Conservation (phyloP, 2,888 invertebrate species). For the Panorpa germanica region DNA sequence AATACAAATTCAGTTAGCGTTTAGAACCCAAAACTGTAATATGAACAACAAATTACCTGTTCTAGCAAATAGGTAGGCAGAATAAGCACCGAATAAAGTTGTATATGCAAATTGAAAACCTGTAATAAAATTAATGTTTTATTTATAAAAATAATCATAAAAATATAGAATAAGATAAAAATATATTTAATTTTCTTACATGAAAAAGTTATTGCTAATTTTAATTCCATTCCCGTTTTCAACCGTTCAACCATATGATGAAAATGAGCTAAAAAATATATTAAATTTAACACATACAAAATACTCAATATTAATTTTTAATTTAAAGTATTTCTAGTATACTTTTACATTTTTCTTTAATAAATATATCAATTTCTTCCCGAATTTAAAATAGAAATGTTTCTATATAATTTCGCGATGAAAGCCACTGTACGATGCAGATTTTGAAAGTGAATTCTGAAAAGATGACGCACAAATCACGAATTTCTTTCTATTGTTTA, state of each 20-base stretch:
- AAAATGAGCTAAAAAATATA: conserved; percentile 54
- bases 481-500: too few relatives aligned
- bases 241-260: conserved; percentile 77
- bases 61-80: conserved; percentile 75
- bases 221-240: conserved; percentile 46
- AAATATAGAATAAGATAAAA: conserved; percentile 15
- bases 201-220: conserved; percentile 49
- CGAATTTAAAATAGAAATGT: too few relatives aligned
- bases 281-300: conserved; percentile 7
- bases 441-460: too few relatives aligned
- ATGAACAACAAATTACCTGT: conserved; percentile 37
- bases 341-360: too few relatives aligned
- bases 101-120: conserved; percentile 84
- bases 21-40: conserved; percentile 2
- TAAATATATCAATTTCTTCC: too few relatives aligned
- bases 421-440: too few relatives aligned
- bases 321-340: too few relatives aligned
- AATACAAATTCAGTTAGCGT: neutral
- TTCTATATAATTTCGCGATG: too few relatives aligned
- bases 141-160: conserved; percentile 12
- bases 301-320: conserved; percentile 4
- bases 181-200: conserved; percentile 30
- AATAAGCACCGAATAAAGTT: conserved; percentile 84
- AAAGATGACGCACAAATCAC: too few relatives aligned
- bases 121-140: conserved; percentile 19